Base-by-base conservation (phyloP, 2,113 vertebrate species). In the Suricata suricatta region DNA sequence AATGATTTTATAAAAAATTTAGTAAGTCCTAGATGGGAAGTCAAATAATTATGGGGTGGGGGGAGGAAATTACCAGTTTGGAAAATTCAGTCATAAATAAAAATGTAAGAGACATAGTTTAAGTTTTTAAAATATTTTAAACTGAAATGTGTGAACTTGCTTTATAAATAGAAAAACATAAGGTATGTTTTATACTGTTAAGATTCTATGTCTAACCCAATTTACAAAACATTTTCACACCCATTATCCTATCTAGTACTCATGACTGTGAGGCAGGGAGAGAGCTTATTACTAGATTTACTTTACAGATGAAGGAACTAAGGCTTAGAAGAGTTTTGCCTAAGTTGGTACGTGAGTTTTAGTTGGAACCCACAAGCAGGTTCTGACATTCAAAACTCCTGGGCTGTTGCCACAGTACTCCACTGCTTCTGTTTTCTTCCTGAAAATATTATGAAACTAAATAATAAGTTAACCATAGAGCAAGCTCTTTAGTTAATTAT, bases 381-480 rank as follows among this genome's bases (percentile, higher is more conserved):
- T 85, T 92, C 96, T 90, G 33, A 90, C 86, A 80, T 81, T 84
- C 52, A 91, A 63, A 85, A 63, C 33, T 66, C 50, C 86, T 94
- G 72, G 35, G 52, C 69, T 88, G 68, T 86, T 93, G 79, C 84
- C 60, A 69, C 44, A 85, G 23, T 10, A 17, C 79, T 29, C 31
- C 38, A 93, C 50, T 64, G 57, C 76, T 93, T 94, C 68, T 87
- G 7, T 82, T 97, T 44, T 93, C 50, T 88, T 85, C 47, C 83
- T 87, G 72, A 90, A 96, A 96, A 93, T 86, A 79, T 63, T 94
- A 82, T 72, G 80, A 90, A 93, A 74, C 60, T 47, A 93, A 89
- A 82, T 76, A 76, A 64, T 50, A 93, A 95, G 66, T 69, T 88
- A 81, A 85, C 88, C 44, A 68, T 8, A 95, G 86, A 93, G 66